Conservation (phyloP, 2,888 invertebrate genomes). For the Hydropsyche betteni region DNA sequence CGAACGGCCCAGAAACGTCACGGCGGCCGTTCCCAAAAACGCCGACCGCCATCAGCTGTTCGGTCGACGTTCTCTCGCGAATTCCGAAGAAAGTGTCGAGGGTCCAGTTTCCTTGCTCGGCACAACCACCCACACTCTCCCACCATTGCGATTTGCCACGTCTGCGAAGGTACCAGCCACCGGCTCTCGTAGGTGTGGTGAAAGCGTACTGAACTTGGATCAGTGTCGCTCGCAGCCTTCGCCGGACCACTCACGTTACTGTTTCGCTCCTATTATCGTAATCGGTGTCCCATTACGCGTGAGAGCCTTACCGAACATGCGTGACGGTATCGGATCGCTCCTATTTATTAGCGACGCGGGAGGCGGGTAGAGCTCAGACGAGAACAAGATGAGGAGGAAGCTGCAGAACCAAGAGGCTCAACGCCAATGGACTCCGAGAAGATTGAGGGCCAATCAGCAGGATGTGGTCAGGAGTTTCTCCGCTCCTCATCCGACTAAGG, state of each 20-base stretch:
- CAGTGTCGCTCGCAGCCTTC: conserved; percentile 8
- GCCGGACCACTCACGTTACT: background rate
- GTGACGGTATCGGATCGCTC: background rate
- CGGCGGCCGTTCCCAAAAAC: background rate
- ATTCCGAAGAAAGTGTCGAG: background rate
- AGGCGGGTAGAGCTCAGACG: conserved; percentile 9
- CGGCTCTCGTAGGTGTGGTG: conserved; percentile 9
- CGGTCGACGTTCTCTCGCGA: background rate
- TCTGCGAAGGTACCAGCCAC: conserved; percentile 2
- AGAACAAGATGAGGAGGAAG: conserved; percentile 43
- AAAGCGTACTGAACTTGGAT: conserved; percentile 24
- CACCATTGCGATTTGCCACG: conserved; percentile 15
- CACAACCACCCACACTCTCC: conserved; percentile 3
- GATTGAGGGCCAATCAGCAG: conserved; percentile 29
- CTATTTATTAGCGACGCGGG: conserved; percentile 39
- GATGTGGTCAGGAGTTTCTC: conserved; percentile 50
- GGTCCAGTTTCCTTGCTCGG: conserved; percentile 4
- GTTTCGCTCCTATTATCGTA: conserved; percentile 29
- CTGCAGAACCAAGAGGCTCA: conserved; percentile 37
- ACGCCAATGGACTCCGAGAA: conserved; percentile 33
- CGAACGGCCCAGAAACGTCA: too few relatives aligned
- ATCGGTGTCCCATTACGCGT: conserved; percentile 13
- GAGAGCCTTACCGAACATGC: conserved; percentile 8
- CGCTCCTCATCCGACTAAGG: conserved; percentile 43
- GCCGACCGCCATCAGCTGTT: background rate